Evolutionary conservation across 2,888 invertebrate species (phyloP), one percentile per base, ranked within the genome.

Genomic region (Polydrusus pterygomalis): DNA sequence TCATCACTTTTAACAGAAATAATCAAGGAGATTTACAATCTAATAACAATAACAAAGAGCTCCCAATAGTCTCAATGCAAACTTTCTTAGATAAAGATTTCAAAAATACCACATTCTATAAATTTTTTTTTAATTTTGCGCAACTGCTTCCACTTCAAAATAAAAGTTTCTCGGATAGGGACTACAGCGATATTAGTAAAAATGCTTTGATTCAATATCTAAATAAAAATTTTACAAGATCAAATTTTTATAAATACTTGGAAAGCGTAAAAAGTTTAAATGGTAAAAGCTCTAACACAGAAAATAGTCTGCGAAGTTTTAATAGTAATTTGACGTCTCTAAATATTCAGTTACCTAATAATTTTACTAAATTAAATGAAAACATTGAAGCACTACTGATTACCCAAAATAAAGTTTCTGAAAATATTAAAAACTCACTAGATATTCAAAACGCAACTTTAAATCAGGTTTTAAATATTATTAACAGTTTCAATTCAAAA

Each of bases 181-280:
- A 25, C 1, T 25, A 25, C 5, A 25, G 25, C 25, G 25, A 25
- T 25, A 5, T 25, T 25, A 25, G 25, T 25, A 13, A 45, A n/a
- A 45, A 45, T 15, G 15, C 13, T n/a, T 45, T n/a, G 6, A n/a
- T 45, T 45, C n/a, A 45, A 45, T 45, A 45, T 45, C 15, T 45
- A 45, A 45, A 45, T 45, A 1, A 45, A 45, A 45, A 45, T n/a
- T n/a, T 45, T n/a, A 45, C n/a, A n/a, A 45, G 15, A 6, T n/a
- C 45, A 45, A 45, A 6, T n/a, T 45, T 45, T 45, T 45, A 45
- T 45, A n/a, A 45, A n/a, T 45, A 45, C n/a, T n/a, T 45, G 45
- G 45, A 45, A n/a, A 45, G 6, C n/a, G 13, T 45, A 45, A 45
- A 45, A 45, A 6, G 15, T n/a, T n/a, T n/a, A n/a, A 5, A 45